Evolutionary conservation across 2,797 vertebrate species (phyloP), one percentile per base, ranked within the genome.

Genomic region (Coluber constrictor): DNA sequence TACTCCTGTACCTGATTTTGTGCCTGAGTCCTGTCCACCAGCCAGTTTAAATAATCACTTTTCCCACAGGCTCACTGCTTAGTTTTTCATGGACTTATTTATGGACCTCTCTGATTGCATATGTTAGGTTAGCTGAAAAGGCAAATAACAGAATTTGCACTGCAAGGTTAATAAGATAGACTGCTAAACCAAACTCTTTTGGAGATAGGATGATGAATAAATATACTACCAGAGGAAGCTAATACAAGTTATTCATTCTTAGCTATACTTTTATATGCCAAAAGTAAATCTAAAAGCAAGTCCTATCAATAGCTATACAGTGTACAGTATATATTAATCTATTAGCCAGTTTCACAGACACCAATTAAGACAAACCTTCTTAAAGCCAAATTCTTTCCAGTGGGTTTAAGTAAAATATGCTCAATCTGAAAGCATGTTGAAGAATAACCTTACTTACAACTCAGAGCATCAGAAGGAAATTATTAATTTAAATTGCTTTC

Each of bases 341-440:
- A 90, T 25, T 55, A 66, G 70, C 88, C 60, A 90, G 0, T 16
- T 93, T 90, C 47, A 27, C 9, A 91, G 43, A 70, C 74, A 94
- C 43, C 37, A 20, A 59, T 92, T 74, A 27, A 0, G 3, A 10
- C 29, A 94, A 27, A 70, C 92, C 47, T 88, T 60, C 25, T 88
- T 51, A 93, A 93, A 92, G 29, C 20, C 43, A 10, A 87, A 0
- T 86, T 90, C 61, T 94, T 92, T 66, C 20, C 57, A 32, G 7
- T 54, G 37, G 88, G 13, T 89, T 94, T 74, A 94, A 89, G 2
- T 15, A 25, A 83, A 96, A 87, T 0, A 3, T 79, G 43, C 43
- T 94, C 8, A 91, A 93, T 88, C 61, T 11, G 87, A 95, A 94
- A 95, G 90, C 60, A 43, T 94, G 92, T 63, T 54, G 93, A 51